Evolutionary conservation across 1,140 invertebrate species (phyloP).

Genomic region (Euglossa dilemma): DNA sequence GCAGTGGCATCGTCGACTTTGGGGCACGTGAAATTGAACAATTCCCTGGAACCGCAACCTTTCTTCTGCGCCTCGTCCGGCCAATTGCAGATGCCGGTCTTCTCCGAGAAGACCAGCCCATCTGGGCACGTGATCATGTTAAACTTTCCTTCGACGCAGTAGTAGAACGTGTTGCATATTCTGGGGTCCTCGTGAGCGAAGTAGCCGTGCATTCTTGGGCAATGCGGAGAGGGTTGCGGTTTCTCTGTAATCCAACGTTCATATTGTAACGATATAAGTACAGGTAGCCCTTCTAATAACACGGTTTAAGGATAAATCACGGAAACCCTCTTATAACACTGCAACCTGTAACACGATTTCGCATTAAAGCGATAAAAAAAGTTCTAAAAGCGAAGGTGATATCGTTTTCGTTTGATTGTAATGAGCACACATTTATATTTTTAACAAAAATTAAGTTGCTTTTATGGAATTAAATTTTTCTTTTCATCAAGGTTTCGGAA

Average conservation of each 20-base stretch:
- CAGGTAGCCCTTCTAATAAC: no score
- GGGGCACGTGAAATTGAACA: constrained; percentile 93
- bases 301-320: no score
- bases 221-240: constrained; percentile 88
- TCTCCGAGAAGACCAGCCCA: constrained; percentile 94
- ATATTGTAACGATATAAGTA: no score
- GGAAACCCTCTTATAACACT: no score
- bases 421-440: no score
- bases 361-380: no score
- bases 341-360: no score
- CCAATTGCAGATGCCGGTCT: constrained; percentile 95
- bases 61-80: constrained; percentile 94
- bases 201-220: constrained; percentile 93
- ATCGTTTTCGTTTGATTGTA: no score
- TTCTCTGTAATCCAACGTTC: constrained; percentile 84
- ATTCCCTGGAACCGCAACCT: constrained; percentile 91
- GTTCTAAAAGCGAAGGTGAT: no score
- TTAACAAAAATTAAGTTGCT: no score
- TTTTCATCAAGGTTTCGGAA: no score
- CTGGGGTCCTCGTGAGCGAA: constrained; percentile 91
- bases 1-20: constrained; percentile 88
- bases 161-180: constrained; percentile 95
- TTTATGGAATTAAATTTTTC: no score
- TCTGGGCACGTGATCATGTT: constrained; percentile 94
- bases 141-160: constrained; percentile 94